Evolutionary conservation across 1,140 invertebrate genomes (phyloP).

Genomic region (Ganaspis sp.): DNA sequence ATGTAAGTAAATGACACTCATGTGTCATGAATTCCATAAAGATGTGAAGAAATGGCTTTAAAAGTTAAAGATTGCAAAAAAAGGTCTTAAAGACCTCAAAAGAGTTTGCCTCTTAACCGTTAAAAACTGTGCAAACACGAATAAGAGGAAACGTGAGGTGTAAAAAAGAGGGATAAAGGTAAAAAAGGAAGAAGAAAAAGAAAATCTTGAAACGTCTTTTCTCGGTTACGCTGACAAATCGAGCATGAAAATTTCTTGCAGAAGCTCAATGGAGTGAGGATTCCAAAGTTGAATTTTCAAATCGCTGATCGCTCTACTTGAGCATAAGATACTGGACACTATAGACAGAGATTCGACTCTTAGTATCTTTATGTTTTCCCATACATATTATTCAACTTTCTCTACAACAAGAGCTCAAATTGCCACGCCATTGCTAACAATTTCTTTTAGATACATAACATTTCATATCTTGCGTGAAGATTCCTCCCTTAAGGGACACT

Average conservation of each 20-base stretch:
- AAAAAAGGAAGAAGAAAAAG: not conserved
- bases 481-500: not conserved
- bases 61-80: not conserved
- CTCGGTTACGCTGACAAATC: slow-evolving; percentile 19
- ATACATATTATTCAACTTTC: not conserved
- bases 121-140: slow-evolving; percentile 12
- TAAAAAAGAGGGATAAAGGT: not conserved
- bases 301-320: slow-evolving; percentile 24
- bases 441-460: not conserved
- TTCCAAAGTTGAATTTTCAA: slow-evolving; percentile 10
- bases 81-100: not conserved
- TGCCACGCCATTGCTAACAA: not conserved
- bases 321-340: slow-evolving; percentile 3
- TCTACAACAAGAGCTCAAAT: not conserved
- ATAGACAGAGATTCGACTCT: not conserved
- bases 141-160: not conserved
- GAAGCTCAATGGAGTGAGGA: slow-evolving; percentile 12
- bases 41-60: not conserved
- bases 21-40: no score
- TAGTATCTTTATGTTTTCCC: not conserved
- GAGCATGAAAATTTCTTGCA: slow-evolving; percentile 29
- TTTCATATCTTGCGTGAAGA: not conserved
- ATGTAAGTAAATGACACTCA: no score
- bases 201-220: slow-evolving; percentile 3
- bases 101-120: not conserved